Base-by-base conservation (phyloP, 2,113 vertebrate species). In the Myxocyprinus asiaticus region DNA sequence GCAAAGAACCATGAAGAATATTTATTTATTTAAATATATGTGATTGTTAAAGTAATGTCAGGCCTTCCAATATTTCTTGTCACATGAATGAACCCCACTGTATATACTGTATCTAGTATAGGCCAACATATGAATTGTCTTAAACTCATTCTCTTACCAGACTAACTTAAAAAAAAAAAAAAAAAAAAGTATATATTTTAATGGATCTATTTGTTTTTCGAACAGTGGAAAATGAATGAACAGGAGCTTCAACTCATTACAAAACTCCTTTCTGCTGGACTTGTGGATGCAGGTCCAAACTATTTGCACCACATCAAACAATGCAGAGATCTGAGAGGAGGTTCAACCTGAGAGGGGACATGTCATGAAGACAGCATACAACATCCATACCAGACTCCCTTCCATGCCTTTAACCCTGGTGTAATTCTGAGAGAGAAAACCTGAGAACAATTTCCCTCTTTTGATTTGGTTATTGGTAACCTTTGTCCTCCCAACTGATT, bases 251-350 rank as follows among this genome's bases (percentile, higher is more conserved):
- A 91, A 43, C 75, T 93, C 10, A 66, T 94, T 84, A 88, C 89
- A 62, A 90, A 47, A 83, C 90, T 94, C 80, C 87, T 94, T 43
- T 91, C 91, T 0, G 80, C 85, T 42, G 92, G 92, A 61, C 68
- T 94, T 84, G 93, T 94, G 80, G 93, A 93, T 22, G 91, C 91
- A 2, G 93, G 93, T 80, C 91, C 92, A 7, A 85, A 90, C 86
- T 92, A 90, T 64, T 86, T 93, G 59, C 89, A 94, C 6, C 93
- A 93, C 47, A 88, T 94, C 0, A 93, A 92, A 85, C 88, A 85
- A 77, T 93, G 87, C 88, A 85, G 92, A 80, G 93, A 94, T 66
- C 56, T 92, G 33, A 63, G 70, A 3, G 74, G 84, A 45, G 86
- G 83, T 87, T 5, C 71, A 6, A 11, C 72, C 9, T 79, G 66